Percentiles rank a stretch among this genome's conserved stretches.
Conservation (phyloP, 1,140 invertebrate species). For the Drosophila micromelanica region DNA sequence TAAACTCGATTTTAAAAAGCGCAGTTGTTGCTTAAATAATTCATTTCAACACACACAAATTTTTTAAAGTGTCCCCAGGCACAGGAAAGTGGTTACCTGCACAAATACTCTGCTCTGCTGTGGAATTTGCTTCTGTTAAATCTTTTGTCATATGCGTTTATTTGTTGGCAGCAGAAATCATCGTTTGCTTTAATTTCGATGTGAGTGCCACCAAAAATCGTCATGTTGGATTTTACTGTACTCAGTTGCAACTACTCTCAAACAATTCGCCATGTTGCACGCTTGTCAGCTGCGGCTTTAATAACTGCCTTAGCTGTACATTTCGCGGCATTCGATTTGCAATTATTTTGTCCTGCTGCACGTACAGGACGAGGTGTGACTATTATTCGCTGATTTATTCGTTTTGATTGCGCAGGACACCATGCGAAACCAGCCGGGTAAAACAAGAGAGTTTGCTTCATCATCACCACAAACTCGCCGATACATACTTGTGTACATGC, state of each 20-base stretch:
- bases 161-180: conserved; percentile 12
- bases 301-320: conserved; percentile 1
- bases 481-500: background rate
- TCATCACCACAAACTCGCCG: conserved; percentile 44
- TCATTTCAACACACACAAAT: conserved; percentile 59
- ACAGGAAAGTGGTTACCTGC: conserved; percentile 41
- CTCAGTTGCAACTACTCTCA: conserved; percentile 1
- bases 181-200: conserved; percentile 30
- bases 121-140: conserved; percentile 53
- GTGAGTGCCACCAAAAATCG: conserved; percentile 6
- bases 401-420: conserved; percentile 2
- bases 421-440: background rate
- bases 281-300: conserved; percentile 10
- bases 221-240: background rate
- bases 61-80: conserved; percentile 33
- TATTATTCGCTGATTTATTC: conserved; percentile 20
- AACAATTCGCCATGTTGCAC: background rate
- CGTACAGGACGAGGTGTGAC: conserved; percentile 11
- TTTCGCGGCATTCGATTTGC: conserved; percentile 53
- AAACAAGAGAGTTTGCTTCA: conserved; percentile 62
- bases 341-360: conserved; percentile 48
- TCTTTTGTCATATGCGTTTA: conserved; percentile 45
- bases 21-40: conserved; percentile 78
- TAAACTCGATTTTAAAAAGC: conserved; percentile 70
- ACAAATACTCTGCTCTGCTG: conserved; percentile 32